Conservation (phyloP, 2,113 vertebrate species). For the Suncus etruscus region DNA sequence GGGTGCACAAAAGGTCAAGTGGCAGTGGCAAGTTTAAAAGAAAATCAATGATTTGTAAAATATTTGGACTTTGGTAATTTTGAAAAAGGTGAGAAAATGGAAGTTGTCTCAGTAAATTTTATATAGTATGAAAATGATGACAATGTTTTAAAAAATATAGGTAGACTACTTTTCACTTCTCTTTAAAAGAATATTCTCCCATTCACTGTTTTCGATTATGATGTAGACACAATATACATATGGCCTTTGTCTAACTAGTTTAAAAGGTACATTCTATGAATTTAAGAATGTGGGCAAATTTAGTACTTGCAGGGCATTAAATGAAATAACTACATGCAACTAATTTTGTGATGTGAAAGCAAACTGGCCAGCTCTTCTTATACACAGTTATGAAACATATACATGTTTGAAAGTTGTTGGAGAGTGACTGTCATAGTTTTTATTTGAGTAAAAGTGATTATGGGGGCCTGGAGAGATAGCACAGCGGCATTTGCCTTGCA, state of each 20-base stretch:
- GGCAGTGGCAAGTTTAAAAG: conserved; percentile 7
- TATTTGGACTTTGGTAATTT: conserved; percentile 4
- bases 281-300: conserved; percentile 1
- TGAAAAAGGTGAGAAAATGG: conserved; percentile 5
- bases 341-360: not conserved
- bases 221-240: not conserved
- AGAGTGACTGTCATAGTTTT: conserved; percentile 40
- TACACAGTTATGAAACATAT: not conserved
- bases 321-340: not conserved
- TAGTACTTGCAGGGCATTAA: not conserved
- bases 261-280: not conserved
- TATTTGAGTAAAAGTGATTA: conserved; percentile 51
- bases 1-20: not conserved
- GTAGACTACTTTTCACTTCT: not conserved
- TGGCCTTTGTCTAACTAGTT: not conserved
- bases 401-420: not conserved
- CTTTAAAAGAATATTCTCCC: conserved; percentile 21
- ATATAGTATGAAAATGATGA: not conserved
- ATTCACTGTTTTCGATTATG: not conserved
- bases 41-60: conserved; percentile 25
- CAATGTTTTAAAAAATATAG: not conserved
- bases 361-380: not conserved
- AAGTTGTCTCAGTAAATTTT: conserved; percentile 44
- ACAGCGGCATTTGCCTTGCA: too few relatives aligned
- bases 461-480: too few relatives aligned